Base-by-base conservation (phyloP, 2,797 vertebrate species). In the Pelodytes ibericus region DNA sequence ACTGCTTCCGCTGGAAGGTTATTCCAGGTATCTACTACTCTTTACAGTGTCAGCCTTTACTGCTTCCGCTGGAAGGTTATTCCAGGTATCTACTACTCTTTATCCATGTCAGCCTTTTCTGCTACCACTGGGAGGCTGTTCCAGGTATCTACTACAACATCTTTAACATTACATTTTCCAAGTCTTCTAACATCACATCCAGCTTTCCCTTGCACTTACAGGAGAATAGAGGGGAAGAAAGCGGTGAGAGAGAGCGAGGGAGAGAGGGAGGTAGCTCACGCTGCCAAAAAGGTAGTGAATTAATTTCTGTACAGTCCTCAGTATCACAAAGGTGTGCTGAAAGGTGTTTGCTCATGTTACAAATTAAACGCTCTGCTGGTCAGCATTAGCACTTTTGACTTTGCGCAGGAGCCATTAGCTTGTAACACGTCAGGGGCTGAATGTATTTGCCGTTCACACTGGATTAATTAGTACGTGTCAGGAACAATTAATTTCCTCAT, bases 381-480 rank as follows among this genome's bases (percentile, higher is more conserved):
- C 96, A 98, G 95, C 94, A 97, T 98, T 97, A 98, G 95, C 96
- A 95, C 97, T 95, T 96, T n/a, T 93, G 85, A 92, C 93, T 95
- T 94, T 94, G 94, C 93, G 92, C 92, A 90, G 87, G 91, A 91
- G 90, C 91, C 89, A 89, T 89, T 90, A 91, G 90, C 89, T 89
- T 90, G 93, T 91, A 93, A 95, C 95, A 96, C 95, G 95, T 96
- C 92, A 93, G 91, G 91, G 90, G 91, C 85, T 89, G 88, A 90
- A 87, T 86, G 94, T 92, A 96, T 97, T 96, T 95, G 91, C 95
- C 88, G 90, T 97, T 99, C 96, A 98, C 96, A 98, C 96, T 96
- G 95, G 96, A 98, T 99, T 99, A 99, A 99, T 99, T 99, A 99
- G 96, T 99, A 99, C 96, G 98, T 97, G 98, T 99, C 98, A 99